Evolutionary conservation across 2,113 vertebrate species (phyloP).

Genomic region (Isichthys henryi): DNA sequence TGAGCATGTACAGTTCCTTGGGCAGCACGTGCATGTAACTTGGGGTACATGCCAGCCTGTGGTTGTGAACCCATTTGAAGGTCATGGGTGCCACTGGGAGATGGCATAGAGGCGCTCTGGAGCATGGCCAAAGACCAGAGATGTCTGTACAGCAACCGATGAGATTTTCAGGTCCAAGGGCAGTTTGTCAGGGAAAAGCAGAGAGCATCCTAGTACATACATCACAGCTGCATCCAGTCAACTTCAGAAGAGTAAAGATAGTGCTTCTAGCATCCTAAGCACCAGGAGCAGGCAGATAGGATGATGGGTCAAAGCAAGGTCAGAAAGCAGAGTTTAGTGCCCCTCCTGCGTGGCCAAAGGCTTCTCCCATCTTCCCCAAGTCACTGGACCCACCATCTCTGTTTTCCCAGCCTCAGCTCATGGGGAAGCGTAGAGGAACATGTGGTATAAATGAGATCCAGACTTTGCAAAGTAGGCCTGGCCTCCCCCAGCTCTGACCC

Average conservation of each 20-base stretch:
- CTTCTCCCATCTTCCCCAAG: constrained; percentile 11
- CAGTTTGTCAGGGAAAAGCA: background rate
- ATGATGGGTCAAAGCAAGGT: background rate
- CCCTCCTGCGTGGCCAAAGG: background rate
- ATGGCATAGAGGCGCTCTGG: background rate
- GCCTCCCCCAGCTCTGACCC: constrained; percentile 57
- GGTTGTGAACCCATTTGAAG: background rate
- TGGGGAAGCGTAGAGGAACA: constrained; percentile 66
- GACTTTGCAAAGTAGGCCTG: constrained; percentile 56
- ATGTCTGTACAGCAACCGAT: background rate
- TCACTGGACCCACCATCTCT: constrained; percentile 57
- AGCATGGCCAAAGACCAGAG: background rate
- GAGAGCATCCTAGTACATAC: background rate
- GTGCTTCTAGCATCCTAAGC: background rate
- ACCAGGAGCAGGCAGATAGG: background rate
- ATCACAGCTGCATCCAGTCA: background rate
- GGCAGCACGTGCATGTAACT: background rate
- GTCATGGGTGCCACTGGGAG: background rate
- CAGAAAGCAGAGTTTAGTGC: constrained; percentile 5
- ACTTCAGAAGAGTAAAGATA: background rate
- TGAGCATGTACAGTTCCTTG: background rate
- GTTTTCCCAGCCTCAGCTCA: constrained; percentile 57
- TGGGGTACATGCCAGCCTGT: background rate
- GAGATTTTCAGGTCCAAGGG: background rate
- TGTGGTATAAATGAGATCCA: constrained; percentile 95